Conservation (phyloP, 2,797 vertebrate species). For the Morus bassanus region DNA sequence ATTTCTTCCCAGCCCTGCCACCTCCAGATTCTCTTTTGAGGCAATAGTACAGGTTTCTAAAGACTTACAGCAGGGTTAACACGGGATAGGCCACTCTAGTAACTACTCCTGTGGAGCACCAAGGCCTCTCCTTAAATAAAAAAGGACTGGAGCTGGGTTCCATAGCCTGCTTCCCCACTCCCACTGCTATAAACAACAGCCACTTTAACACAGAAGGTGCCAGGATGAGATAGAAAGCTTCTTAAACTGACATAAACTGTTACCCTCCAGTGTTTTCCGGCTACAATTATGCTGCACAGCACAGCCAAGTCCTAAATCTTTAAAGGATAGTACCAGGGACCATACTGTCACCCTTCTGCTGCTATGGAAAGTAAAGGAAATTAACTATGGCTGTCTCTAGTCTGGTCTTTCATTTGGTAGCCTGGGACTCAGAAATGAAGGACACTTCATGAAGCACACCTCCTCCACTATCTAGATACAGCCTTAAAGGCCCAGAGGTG, state of each 20-base stretch:
- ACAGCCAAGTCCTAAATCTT: neutral
- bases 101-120: neutral
- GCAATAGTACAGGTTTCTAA: neutral
- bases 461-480: neutral
- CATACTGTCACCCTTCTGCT: neutral
- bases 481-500: neutral
- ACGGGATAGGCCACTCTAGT: neutral
- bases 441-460: neutral
- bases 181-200: neutral
- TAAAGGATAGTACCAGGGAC: neutral
- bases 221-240: neutral
- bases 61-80: neutral
- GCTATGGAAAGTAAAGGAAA: neutral
- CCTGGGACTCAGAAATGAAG: neutral
- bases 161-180: neutral
- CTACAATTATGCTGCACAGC: neutral
- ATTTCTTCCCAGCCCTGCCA: neutral
- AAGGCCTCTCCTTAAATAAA: neutral
- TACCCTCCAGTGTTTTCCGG: neutral
- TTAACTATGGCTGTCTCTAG: neutral
- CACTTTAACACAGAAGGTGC: neutral
- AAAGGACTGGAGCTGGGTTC: neutral
- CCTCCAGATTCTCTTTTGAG: neutral
- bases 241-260: neutral
- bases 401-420: neutral